Evolutionary conservation across 2,113 vertebrate genomes (phyloP).

Genomic region (Heptranchias perlo): DNA sequence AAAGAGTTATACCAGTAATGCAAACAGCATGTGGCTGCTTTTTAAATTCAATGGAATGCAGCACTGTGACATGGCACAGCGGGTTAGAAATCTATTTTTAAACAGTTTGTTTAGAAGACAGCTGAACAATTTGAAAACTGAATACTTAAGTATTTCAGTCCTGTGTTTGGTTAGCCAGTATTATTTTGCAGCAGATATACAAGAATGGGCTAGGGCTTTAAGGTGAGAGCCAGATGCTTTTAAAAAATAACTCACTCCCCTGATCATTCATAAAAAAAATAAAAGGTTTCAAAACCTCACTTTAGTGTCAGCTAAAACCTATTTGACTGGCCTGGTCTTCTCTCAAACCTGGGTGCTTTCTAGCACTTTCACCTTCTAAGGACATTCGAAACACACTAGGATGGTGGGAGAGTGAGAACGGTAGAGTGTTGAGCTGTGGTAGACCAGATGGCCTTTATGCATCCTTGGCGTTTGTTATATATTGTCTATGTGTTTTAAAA

Average conservation of each 20-base stretch:
- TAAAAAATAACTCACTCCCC: background rate
- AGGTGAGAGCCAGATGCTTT: background rate
- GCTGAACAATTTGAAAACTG: background rate
- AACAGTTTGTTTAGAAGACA: background rate
- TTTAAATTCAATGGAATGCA: background rate
- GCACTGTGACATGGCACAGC: background rate
- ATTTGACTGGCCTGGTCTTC: background rate
- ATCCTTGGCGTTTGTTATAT: background rate
- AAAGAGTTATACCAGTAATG: too few relatives aligned
- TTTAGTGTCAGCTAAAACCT: background rate
- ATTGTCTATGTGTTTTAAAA: background rate
- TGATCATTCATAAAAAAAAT: background rate
- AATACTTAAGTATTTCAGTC: background rate
- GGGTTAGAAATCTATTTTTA: background rate
- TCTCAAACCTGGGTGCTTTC: background rate
- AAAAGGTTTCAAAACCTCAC: background rate
- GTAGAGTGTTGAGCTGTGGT: background rate
- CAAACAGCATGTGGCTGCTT: background rate
- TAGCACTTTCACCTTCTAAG: background rate
- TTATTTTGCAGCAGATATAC: background rate
- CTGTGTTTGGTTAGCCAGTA: background rate
- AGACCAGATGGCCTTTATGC: background rate
- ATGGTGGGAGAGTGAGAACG: background rate
- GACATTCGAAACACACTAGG: background rate
- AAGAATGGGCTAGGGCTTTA: background rate